Conservation (phyloP, 2,797 vertebrate genomes). For the Sus cebifrons region DNA sequence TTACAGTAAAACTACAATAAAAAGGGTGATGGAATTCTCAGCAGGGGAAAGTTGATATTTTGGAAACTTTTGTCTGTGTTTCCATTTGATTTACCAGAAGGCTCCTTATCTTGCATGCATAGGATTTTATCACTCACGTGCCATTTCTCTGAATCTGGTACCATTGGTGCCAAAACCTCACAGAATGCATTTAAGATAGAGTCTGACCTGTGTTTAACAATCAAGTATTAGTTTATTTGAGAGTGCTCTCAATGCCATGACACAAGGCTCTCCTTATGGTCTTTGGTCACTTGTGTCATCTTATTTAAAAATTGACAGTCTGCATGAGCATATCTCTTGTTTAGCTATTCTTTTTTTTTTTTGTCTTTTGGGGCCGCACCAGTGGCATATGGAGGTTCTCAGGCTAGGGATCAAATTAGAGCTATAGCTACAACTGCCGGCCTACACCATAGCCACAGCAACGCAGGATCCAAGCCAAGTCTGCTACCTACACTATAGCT, state of each 20-base stretch:
- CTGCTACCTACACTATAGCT: too few relatives aligned
- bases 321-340: background rate
- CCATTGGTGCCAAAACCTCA: background rate
- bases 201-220: slow-evolving; percentile 16
- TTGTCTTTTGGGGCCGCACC: too few relatives aligned
- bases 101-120: background rate
- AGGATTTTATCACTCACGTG: background rate
- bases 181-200: slow-evolving; percentile 54
- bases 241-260: background rate
- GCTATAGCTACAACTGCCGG: too few relatives aligned
- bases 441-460: too few relatives aligned
- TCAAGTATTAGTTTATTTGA: background rate
- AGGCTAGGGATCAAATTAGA: too few relatives aligned
- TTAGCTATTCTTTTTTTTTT: background rate
- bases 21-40: slow-evolving; percentile 6
- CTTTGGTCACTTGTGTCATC: background rate
- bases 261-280: background rate
- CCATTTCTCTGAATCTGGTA: background rate
- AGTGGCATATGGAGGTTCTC: too few relatives aligned
- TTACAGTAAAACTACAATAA: background rate
- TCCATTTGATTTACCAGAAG: slow-evolving; percentile 64
- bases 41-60: slow-evolving; percentile 2
- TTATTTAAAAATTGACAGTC: background rate
- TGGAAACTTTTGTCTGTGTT: slow-evolving; percentile 60
- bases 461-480: too few relatives aligned